Base-by-base conservation (phyloP, 2,797 vertebrate genomes). In the Syncerus caffer region DNA sequence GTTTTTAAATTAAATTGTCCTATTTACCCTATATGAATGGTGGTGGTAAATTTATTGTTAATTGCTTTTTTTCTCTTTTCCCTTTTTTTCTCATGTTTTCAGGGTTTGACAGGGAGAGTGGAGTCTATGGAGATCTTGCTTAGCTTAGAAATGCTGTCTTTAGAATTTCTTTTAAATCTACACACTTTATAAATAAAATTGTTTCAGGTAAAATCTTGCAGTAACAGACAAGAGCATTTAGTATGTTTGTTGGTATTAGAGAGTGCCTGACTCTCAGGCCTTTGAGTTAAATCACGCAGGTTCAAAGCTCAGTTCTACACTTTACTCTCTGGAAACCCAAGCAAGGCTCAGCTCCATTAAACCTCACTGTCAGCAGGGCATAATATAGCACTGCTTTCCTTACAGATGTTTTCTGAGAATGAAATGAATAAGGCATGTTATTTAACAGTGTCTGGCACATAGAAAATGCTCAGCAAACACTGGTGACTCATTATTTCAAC, bases 341-440 rank as follows among this genome's bases (percentile, higher is more conserved):
- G 1, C 19, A 42, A 45, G 9, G 1, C 27, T 92, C 23, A 45
- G 4, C 2, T 7, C 82, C 64, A 31, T 21, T 5, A 89, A 31
- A 4, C 4, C 53, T 64, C 45, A 67, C 51, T 58, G 71, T 31
- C 21, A 42, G 0, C 2, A 3, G 7, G 3, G 6, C 11, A 4
- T 53, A 57, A 31, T 9, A 31, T 12, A 85, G 2, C 31, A 27
- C 7, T 21, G 4, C 7, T 12, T 88, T 84, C 47, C 25, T 11
- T 27, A 6, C 25, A 84, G 21, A 87, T 31, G 21, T 82, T 87
- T 85, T 67, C 42, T 95, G 76, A 96, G 53, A 87, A 50, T 60
- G 21, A 93, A 87, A 87, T 83, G 7, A 89, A 19, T 62, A 31
- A 93, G 7, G 6, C 15, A 12, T 25, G 19, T 62, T 92, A 45